A percentile compares a stretch with the other conserved stretches of the same genome.
phyloP scores from a whole-genome alignment of 2,113 vertebrate species.

The Macquaria ambigua region DNA sequence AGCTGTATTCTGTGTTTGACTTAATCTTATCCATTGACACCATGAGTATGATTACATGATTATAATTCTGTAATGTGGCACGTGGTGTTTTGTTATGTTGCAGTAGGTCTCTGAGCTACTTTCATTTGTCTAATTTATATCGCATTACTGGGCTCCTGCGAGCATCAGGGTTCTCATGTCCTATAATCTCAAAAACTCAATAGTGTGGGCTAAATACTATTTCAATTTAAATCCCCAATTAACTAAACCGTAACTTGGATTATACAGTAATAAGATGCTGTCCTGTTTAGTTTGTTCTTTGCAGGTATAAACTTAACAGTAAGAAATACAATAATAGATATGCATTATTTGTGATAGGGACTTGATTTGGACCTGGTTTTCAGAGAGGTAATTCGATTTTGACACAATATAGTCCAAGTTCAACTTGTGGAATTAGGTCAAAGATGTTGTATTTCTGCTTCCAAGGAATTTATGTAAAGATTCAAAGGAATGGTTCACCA shows the following conservation, averaged over 20 bases:
- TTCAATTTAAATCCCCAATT: no score
- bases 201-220: neutral
- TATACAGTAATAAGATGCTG: neutral
- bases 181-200: neutral
- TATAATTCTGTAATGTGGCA: neutral
- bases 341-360: no score
- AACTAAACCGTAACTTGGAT: neutral
- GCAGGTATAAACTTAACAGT: neutral
- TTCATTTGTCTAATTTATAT: no score
- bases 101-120: neutral
- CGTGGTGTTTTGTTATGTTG: neutral
- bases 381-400: neutral
- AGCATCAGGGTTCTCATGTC: neutral
- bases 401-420: neutral
- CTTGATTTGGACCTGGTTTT: neutral
- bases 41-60: neutral
- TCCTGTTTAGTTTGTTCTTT: neutral
- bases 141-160: neutral
- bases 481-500: neutral
- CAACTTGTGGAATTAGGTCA: neutral
- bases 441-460: neutral
- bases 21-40: neutral
- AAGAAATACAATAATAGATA: neutral
- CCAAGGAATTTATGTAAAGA: neutral
- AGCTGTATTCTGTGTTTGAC: constrained; percentile 42